A percentile compares a stretch with the other conserved stretches of the same genome.
phyloP scores from a whole-genome alignment of 2,797 vertebrate species.

The Meda fulgida region DNA sequence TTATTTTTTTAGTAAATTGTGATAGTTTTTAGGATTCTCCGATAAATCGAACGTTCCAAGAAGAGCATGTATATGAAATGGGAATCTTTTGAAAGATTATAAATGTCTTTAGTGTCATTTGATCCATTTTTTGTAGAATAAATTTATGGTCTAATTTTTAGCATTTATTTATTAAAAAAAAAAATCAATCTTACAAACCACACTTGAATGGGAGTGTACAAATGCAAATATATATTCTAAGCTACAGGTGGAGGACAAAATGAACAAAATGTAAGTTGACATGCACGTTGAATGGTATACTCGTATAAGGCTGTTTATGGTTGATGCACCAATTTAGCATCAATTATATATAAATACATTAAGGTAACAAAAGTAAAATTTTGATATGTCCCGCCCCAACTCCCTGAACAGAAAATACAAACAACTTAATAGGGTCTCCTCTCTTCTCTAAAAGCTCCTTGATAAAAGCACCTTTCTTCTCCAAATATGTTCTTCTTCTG shows the following conservation, averaged over 20 bases:
- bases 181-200: background rate
- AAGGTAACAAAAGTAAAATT: background rate
- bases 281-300: background rate
- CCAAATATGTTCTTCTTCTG: background rate
- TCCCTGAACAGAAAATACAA: background rate
- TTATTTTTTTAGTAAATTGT: background rate
- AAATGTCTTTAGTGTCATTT: background rate
- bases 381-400: too few relatives aligned
- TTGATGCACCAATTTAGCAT: background rate
- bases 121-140: too few relatives aligned
- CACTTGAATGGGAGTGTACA: background rate
- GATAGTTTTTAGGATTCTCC: background rate
- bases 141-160: too few relatives aligned
- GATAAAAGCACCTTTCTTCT: constrained; percentile 15
- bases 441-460: constrained; percentile 26
- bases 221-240: background rate
- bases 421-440: background rate
- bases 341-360: background rate
- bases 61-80: too few relatives aligned
- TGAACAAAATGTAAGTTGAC: background rate
- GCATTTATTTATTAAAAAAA: too few relatives aligned
- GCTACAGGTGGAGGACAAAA: background rate
- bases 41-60: too few relatives aligned
- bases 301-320: background rate
- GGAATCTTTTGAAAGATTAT: too few relatives aligned